Evolutionary conservation across 92 coral and sea anemone species (phyloP).

Genomic region (Parazoanthus darwini): DNA sequence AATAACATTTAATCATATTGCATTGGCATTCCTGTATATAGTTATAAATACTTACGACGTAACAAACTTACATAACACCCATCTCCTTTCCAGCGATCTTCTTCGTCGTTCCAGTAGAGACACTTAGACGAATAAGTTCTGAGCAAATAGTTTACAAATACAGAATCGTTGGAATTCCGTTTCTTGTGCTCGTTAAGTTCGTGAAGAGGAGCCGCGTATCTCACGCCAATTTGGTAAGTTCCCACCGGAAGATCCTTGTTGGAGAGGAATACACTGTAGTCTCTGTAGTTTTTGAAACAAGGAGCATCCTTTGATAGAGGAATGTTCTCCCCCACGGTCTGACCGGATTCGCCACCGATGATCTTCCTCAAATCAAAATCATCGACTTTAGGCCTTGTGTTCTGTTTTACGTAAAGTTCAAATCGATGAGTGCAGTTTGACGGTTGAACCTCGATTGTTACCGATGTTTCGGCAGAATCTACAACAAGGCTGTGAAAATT

Average conservation of each 20-base stretch:
- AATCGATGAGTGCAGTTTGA: constrained; percentile 54
- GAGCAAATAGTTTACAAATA: constrained; percentile 51
- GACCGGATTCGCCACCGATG: constrained; percentile 12
- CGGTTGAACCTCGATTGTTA: constrained; percentile 61
- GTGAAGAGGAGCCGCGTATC: constrained; percentile 12
- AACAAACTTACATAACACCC: constrained; percentile 68
- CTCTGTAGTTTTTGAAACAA: constrained; percentile 39
- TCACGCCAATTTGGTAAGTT: constrained; percentile 59
- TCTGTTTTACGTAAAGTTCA: constrained; percentile 41
- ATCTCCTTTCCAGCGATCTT: constrained; percentile 70
- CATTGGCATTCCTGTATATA: too few relatives aligned
- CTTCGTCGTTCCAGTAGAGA: constrained; percentile 71
- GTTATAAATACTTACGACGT: background rate
- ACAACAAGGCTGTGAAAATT: constrained; percentile 55
- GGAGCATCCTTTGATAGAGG: constrained; percentile 14
- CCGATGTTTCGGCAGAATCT: constrained; percentile 53
- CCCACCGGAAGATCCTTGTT: constrained; percentile 50
- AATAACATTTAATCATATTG: too few relatives aligned
- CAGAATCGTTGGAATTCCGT: constrained; percentile 20
- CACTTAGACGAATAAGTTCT: constrained; percentile 74
- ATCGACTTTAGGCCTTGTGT: constrained; percentile 43
- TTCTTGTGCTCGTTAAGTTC: constrained; percentile 10
- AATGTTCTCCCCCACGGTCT: background rate
- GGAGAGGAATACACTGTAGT: constrained; percentile 55
- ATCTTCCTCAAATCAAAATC: constrained; percentile 52